Evolutionary conservation across 1,140 invertebrate species (phyloP).

Genomic region (Araneus ventricosus): DNA sequence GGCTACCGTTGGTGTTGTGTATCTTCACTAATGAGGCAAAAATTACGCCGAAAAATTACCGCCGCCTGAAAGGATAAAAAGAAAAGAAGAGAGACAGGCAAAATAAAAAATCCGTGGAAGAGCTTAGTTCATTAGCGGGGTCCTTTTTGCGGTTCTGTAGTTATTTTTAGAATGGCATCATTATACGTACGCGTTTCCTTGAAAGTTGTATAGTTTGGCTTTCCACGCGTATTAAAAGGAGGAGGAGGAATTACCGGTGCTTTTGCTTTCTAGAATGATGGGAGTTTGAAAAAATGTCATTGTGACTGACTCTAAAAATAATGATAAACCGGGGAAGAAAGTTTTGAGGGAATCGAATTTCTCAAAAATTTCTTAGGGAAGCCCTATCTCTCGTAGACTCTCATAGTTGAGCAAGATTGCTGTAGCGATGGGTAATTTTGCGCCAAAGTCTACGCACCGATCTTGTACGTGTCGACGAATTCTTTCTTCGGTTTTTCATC

Average conservation of each 20-base stretch:
- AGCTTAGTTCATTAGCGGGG: constrained; percentile 37
- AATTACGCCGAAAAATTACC: constrained; percentile 74
- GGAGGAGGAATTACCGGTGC: background rate
- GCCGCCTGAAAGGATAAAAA: background rate
- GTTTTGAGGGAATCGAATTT: background rate
- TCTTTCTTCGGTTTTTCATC: no score
- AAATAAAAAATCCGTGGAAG: constrained; percentile 20
- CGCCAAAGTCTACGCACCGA: no score
- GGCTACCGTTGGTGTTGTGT: constrained; percentile 71
- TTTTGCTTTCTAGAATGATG: background rate
- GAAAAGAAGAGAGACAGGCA: background rate
- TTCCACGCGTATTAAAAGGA: background rate
- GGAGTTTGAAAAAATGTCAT: background rate
- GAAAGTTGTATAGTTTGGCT: background rate
- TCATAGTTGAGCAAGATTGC: no score
- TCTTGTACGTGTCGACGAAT: no score
- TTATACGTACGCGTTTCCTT: constrained; percentile 32
- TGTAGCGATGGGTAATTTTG: no score
- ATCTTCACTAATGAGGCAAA: constrained; percentile 71
- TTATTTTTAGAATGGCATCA: constrained; percentile 51
- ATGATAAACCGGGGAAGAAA: background rate
- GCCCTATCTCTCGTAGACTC: no score
- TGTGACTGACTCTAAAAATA: constrained; percentile 11
- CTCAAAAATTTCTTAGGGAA: background rate
- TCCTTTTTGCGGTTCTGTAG: constrained; percentile 1